Percentiles rank a stretch among this genome's conserved stretches.
These are phyloP conservation scores for Marmota monax DNA, from an alignment of 2,113 vertebrate genomes.

Conservation along the genomic window DNA sequence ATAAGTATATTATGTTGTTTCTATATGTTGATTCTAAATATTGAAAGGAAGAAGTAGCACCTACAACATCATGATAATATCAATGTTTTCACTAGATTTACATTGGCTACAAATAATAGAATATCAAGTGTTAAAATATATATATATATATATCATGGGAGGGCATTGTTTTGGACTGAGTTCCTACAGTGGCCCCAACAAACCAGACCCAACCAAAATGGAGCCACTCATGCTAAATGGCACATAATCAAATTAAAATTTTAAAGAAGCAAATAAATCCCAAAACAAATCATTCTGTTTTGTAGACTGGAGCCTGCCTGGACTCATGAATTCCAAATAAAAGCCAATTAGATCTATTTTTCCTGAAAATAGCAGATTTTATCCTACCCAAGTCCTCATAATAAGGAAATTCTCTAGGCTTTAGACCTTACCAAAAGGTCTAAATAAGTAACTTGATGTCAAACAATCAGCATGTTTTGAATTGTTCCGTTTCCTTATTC, in stretches of 20 bases:
- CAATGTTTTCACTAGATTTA: neutral
- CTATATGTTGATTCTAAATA: conserved; percentile 13
- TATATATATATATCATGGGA: neutral
- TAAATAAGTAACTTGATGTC: neutral
- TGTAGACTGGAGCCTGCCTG: too few relatives aligned
- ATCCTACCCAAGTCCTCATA: neutral
- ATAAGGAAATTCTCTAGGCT: neutral
- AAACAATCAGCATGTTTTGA: neutral
- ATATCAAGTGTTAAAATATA: neutral
- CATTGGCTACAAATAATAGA: neutral
- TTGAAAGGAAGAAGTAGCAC: neutral
- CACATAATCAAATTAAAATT: neutral
- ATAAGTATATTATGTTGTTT: neutral
- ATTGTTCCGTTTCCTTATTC: neutral
- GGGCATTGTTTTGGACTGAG: neutral
- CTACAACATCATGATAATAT: neutral
- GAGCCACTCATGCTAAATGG: neutral
- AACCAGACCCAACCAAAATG: neutral
- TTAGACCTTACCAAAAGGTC: neutral
- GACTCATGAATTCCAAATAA: conserved; percentile 35
- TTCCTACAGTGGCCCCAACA: neutral
- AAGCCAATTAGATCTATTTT: conserved; percentile 40
- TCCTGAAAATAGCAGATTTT: neutral
- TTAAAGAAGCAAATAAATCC: neutral
- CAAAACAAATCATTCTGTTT: neutral